Evolutionary conservation across 2,888 invertebrate genomes (phyloP).

Genomic region (Microctonus brassicae): DNA sequence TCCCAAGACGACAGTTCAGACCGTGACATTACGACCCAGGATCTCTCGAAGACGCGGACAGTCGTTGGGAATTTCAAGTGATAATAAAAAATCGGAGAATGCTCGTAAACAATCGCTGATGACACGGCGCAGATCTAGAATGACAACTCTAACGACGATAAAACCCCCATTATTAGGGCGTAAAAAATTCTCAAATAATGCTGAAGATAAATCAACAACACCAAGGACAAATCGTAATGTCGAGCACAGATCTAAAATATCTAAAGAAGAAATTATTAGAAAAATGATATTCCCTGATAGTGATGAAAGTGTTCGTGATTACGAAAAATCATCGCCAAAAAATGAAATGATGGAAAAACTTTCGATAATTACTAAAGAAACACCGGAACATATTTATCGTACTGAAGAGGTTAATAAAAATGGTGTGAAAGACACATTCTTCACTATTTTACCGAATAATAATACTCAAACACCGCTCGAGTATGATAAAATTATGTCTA

Average conservation of each 20-base stretch:
- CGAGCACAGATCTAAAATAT: slow-evolving; percentile 54
- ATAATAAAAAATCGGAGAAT: neutral
- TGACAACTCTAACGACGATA: slow-evolving; percentile 29
- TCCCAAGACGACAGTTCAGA: neutral
- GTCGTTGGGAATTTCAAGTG: neutral
- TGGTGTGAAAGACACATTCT: slow-evolving; percentile 50
- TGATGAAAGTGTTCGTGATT: slow-evolving; percentile 10
- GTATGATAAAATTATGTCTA: slow-evolving; percentile 3
- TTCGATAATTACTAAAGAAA: slow-evolving; percentile 51
- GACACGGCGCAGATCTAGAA: slow-evolving; percentile 24
- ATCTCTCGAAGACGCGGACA: neutral
- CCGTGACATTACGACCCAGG: slow-evolving; percentile 2
- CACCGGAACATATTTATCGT: slow-evolving; percentile 53
- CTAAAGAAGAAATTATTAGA: slow-evolving; percentile 55
- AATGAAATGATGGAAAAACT: slow-evolving; percentile 50
- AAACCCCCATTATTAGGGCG: slow-evolving; percentile 19
- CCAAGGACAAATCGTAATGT: slow-evolving; percentile 47
- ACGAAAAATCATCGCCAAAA: slow-evolving; percentile 2
- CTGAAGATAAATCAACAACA: slow-evolving; percentile 33
- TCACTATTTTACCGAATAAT: slow-evolving; percentile 51
- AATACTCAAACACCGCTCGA: slow-evolving; percentile 33
- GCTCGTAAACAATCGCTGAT: neutral
- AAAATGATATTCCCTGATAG: slow-evolving; percentile 50
- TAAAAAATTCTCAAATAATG: slow-evolving; percentile 20
- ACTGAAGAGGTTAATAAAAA: slow-evolving; percentile 53